Evolutionary conservation across 1,140 invertebrate genomes (phyloP).

Genomic region (Drosophila teissieri): DNA sequence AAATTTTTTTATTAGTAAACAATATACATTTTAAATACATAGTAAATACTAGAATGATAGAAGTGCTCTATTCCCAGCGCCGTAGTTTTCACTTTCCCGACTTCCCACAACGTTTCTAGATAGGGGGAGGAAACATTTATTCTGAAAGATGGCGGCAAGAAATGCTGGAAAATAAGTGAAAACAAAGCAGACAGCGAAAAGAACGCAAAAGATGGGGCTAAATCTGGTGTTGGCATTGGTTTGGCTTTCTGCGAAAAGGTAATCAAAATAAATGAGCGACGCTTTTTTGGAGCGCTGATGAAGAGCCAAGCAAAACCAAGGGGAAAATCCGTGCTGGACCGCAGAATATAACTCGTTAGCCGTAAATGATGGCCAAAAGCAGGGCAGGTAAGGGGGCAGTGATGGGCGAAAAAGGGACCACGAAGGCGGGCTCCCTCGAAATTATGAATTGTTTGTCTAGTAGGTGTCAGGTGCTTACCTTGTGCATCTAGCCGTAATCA

Average conservation of each 20-base stretch:
- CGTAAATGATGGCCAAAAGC: constrained; percentile 37
- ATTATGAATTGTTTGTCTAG: constrained; percentile 61
- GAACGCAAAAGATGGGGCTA: constrained; percentile 28
- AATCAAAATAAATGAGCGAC: constrained; percentile 83
- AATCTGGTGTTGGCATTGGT: constrained; percentile 57
- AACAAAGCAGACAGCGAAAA: constrained; percentile 21
- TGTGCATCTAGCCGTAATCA: constrained; percentile 55
- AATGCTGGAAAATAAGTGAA: constrained; percentile 7
- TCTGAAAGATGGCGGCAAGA: constrained; percentile 38
- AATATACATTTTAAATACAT: constrained; percentile 1
- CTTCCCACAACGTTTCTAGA: constrained; percentile 7
- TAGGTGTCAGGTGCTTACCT: constrained; percentile 54
- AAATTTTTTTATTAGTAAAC: too few species aligned
- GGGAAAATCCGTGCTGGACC: constrained; percentile 25
- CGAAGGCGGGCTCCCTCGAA: constrained; percentile 43
- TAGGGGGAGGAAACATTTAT: constrained; percentile 24
- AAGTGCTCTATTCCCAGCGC: constrained; percentile 27
- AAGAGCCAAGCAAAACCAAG: constrained; percentile 17
- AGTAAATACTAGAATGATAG: constrained; percentile 11
- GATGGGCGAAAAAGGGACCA: constrained; percentile 24
- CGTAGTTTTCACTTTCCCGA: constrained; percentile 16
- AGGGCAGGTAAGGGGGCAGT: neutral
- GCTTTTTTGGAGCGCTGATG: constrained; percentile 65
- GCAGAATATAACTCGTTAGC: constrained; percentile 72
- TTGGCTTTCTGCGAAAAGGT: constrained; percentile 61